phyloP scores from a whole-genome alignment of 2,888 invertebrate genomes.

The Napeogenes inachia region DNA sequence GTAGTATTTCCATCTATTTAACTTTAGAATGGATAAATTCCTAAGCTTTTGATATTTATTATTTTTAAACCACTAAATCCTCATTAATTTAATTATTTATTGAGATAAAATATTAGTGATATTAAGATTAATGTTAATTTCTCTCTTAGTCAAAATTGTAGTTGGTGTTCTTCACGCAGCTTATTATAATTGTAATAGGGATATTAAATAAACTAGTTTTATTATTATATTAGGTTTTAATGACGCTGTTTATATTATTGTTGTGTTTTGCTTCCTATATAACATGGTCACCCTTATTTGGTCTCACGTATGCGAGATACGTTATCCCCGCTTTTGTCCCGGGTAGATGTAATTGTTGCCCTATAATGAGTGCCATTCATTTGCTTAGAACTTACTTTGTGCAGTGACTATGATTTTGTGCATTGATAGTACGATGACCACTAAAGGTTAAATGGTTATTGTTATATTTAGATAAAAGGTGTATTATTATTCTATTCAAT shows the following conservation, averaged over 20 bases:
- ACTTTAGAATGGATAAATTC: slow-evolving; percentile 3
- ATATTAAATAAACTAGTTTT: too few relatives aligned
- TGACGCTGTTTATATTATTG: too few relatives aligned
- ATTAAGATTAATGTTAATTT: too few relatives aligned
- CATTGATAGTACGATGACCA: slow-evolving; percentile 30
- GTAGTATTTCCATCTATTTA: slow-evolving; percentile 36
- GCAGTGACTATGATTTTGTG: slow-evolving; percentile 34
- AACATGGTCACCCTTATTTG: slow-evolving; percentile 33
- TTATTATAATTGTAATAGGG: too few relatives aligned
- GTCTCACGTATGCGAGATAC: slow-evolving; percentile 30
- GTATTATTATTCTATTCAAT: neutral
- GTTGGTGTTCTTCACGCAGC: too few relatives aligned
- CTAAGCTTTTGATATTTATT: too few relatives aligned
- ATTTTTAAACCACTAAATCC: too few relatives aligned
- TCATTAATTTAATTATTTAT: too few relatives aligned
- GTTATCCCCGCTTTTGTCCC: slow-evolving; percentile 48
- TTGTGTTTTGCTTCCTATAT: neutral
- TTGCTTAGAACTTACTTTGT: slow-evolving; percentile 40
- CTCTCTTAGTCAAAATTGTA: too few relatives aligned
- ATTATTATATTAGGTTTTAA: too few relatives aligned
- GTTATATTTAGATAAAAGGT: too few relatives aligned
- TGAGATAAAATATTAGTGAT: too few relatives aligned
- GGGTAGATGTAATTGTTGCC: slow-evolving; percentile 51
- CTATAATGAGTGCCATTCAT: slow-evolving; percentile 53
- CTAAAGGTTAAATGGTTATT: slow-evolving; percentile 10